These are phyloP conservation scores for Batillaria attramentaria DNA, from an alignment of 1,140 invertebrate species.

Conservation along the genomic window DNA sequence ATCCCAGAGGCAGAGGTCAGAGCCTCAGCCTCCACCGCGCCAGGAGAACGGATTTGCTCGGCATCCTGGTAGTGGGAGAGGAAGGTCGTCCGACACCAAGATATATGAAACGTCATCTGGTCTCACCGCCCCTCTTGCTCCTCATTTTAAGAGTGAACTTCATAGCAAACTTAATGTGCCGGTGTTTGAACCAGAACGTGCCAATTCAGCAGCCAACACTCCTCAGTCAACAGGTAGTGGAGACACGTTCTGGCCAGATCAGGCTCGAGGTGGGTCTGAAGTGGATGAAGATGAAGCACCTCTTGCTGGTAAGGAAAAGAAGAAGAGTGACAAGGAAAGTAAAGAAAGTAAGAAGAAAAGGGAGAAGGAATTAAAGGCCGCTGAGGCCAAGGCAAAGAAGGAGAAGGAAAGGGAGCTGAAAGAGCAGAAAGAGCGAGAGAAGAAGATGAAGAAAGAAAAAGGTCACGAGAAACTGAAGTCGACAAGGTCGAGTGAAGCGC, in stretches of 20 bases:
- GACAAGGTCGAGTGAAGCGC: background rate
- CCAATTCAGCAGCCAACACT: background rate
- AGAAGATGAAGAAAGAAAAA: slow-evolving; percentile 25
- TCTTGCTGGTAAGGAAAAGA: slow-evolving; percentile 9
- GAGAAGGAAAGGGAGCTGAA: slow-evolving; percentile 18
- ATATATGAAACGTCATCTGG: slow-evolving; percentile 20
- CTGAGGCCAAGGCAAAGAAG: slow-evolving; percentile 20
- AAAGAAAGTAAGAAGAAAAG: slow-evolving; percentile 25
- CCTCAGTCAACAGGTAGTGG: background rate
- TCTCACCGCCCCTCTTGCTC: background rate
- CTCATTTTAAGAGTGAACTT: background rate
- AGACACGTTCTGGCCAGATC: background rate
- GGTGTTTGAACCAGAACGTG: background rate
- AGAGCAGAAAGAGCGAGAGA: slow-evolving; percentile 19
- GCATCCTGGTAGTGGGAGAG: too few species aligned
- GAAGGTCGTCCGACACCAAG: slow-evolving; percentile 7
- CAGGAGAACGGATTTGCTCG: background rate
- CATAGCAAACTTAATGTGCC: background rate
- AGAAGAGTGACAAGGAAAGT: slow-evolving; percentile 22
- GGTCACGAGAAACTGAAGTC: slow-evolving; percentile 10
- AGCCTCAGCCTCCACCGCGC: too few species aligned
- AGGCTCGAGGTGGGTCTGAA: background rate
- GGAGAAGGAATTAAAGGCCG: slow-evolving; percentile 12
- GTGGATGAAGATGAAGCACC: background rate
- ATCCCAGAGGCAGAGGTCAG: background rate